These are phyloP conservation scores for Pygocentrus nattereri DNA, from an alignment of 2,797 vertebrate genomes.

Conservation along the genomic window DNA sequence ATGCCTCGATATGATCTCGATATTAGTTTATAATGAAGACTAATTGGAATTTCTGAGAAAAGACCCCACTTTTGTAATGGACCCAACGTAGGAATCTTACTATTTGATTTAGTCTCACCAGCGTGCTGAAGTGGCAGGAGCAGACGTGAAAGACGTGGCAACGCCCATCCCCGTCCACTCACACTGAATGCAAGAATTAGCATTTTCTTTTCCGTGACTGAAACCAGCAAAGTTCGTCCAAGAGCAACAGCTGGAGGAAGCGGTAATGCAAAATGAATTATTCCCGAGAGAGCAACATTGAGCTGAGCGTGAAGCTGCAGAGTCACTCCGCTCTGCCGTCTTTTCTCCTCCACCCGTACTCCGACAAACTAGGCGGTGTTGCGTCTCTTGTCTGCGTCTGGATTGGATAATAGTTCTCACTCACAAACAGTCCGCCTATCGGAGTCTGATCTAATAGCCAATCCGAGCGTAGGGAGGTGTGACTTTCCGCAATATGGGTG, in stretches of 20 bases:
- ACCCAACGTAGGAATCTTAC: not conserved
- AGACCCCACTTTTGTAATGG: no score
- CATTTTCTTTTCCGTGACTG: not conserved
- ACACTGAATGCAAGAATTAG: not conserved
- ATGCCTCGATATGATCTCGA: not conserved
- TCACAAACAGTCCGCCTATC: not conserved
- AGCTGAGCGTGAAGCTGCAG: not conserved
- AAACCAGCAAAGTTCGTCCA: not conserved
- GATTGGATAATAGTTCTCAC: not conserved
- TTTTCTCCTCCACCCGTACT: not conserved
- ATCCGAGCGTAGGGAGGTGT: not conserved
- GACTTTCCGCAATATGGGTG: not conserved
- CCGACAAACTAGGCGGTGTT: not conserved
- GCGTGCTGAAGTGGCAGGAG: not conserved
- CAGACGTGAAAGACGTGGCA: not conserved
- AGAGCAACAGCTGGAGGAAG: constrained; percentile 39
- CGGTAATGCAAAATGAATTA: constrained; percentile 3
- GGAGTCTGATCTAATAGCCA: not conserved
- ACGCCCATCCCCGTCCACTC: constrained; percentile 8
- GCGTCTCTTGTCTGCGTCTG: not conserved
- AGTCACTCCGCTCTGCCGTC: not conserved
- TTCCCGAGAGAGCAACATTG: not conserved
- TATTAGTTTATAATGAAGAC: not conserved
- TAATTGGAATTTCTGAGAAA: not conserved
- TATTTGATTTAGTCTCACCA: not conserved